These are phyloP conservation scores for Zaprionus taronus DNA, from an alignment of 1,140 invertebrate genomes.

Conservation along the genomic window DNA sequence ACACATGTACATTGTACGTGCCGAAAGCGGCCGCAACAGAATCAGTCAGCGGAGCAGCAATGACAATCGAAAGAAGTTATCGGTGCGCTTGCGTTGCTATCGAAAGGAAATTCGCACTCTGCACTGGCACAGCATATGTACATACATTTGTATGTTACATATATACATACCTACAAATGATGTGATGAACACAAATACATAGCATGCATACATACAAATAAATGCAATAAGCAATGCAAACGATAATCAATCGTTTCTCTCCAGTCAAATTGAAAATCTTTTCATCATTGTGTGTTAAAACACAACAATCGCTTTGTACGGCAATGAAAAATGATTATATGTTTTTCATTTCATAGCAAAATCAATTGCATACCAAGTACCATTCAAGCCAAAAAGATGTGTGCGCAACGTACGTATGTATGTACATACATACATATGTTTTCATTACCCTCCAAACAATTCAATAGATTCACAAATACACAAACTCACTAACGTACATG, in stretches of 20 bases:
- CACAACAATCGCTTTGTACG: slow-evolving; percentile 5
- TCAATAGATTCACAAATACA: slow-evolving; percentile 28
- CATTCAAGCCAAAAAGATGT: neutral
- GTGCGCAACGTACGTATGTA: slow-evolving; percentile 14
- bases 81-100: slow-evolving; percentile 51
- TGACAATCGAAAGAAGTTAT: slow-evolving; percentile 55
- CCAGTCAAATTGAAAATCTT: neutral
- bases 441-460: slow-evolving; percentile 36
- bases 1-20: slow-evolving; percentile 29
- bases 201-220: neutral
- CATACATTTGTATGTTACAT: neutral
- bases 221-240: slow-evolving; percentile 10
- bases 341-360: slow-evolving; percentile 19
- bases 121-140: slow-evolving; percentile 30
- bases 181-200: slow-evolving; percentile 1
- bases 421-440: slow-evolving; percentile 28
- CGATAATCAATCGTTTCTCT: slow-evolving; percentile 4
- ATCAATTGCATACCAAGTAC: slow-evolving; percentile 38
- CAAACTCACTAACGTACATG: slow-evolving; percentile 10
- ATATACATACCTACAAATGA: slow-evolving; percentile 22
- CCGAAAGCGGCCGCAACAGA: slow-evolving; percentile 50
- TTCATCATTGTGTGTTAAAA: neutral
- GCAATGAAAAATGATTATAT: slow-evolving; percentile 8
- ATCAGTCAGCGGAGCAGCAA: slow-evolving; percentile 42
- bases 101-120: slow-evolving; percentile 56